A percentile compares a stretch with the other conserved stretches of the same genome.
phyloP scores from a whole-genome alignment of 2,113 vertebrate species.

The Nycticebus coucang region DNA sequence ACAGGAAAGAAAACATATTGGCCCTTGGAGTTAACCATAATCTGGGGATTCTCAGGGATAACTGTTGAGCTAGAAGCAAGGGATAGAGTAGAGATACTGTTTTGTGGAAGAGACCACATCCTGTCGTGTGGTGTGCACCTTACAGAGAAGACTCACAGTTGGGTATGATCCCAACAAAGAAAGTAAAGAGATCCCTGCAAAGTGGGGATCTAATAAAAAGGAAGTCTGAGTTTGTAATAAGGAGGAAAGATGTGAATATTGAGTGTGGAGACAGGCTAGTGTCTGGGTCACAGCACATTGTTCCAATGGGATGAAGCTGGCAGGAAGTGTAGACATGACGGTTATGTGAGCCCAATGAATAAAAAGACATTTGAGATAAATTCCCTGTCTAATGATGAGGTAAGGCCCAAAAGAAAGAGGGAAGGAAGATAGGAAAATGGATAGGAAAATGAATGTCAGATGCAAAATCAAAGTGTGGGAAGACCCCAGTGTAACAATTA shows the following conservation, averaged over 20 bases:
- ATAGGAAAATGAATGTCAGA: background rate
- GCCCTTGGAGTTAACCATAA: background rate
- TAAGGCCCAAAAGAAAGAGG: background rate
- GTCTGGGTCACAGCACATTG: background rate
- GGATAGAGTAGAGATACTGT: background rate
- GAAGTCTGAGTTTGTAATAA: background rate
- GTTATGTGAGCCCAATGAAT: background rate
- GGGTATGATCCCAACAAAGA: background rate
- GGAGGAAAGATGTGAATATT: background rate
- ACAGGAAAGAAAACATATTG: background rate
- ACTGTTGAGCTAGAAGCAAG: background rate
- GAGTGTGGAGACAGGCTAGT: background rate
- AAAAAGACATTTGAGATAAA: background rate
- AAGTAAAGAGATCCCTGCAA: background rate
- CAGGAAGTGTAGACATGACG: too few species aligned
- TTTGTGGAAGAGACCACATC: background rate
- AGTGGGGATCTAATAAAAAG: background rate
- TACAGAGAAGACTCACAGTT: background rate
- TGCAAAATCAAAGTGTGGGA: background rate
- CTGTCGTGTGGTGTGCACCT: background rate
- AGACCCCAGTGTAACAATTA: background rate
- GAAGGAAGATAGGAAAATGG: background rate
- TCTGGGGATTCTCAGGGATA: background rate
- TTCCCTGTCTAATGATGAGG: background rate
- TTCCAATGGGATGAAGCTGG: background rate